Percentiles rank a stretch among this genome's conserved stretches.
phyloP scores from a whole-genome alignment of 2,888 invertebrate species.

The Cephus spinipes region DNA sequence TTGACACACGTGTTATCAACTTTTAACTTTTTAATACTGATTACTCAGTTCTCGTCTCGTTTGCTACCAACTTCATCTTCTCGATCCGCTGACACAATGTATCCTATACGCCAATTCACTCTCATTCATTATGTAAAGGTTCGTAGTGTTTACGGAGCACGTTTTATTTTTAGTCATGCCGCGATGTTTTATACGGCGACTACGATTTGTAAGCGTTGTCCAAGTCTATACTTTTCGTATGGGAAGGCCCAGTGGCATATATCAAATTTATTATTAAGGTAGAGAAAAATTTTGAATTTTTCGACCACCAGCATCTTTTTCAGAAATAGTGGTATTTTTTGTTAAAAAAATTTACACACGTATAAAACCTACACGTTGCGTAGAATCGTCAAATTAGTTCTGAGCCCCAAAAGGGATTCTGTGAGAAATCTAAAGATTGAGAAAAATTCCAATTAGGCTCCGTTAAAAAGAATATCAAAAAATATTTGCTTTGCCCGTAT shows the following conservation, averaged over 20 bases:
- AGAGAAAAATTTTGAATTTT: no score
- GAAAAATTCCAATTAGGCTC: no score
- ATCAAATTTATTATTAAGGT: not conserved
- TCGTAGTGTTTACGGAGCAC: constrained; percentile 51
- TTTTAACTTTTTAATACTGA: not conserved
- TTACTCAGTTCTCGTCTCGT: not conserved
- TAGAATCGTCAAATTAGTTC: no score
- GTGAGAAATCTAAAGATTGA: no score
- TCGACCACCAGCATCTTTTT: no score
- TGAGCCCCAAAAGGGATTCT: no score
- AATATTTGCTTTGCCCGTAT: not conserved
- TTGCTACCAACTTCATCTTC: not conserved
- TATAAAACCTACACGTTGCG: no score
- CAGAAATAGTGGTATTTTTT: no score
- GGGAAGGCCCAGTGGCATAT: not conserved
- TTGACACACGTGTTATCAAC: not conserved
- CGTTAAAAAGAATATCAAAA: not conserved
- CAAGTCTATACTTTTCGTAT: not conserved
- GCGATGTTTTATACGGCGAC: constrained; percentile 34
- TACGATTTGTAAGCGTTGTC: constrained; percentile 29
- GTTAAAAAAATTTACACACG: no score
- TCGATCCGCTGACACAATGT: constrained; percentile 12
- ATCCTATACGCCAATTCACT: constrained; percentile 39
- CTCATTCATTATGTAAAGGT: constrained; percentile 62
- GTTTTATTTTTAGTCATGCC: constrained; percentile 52